Base-by-base conservation (phyloP, 2,888 invertebrate species). In the Coelogynopora nodosa region DNA sequence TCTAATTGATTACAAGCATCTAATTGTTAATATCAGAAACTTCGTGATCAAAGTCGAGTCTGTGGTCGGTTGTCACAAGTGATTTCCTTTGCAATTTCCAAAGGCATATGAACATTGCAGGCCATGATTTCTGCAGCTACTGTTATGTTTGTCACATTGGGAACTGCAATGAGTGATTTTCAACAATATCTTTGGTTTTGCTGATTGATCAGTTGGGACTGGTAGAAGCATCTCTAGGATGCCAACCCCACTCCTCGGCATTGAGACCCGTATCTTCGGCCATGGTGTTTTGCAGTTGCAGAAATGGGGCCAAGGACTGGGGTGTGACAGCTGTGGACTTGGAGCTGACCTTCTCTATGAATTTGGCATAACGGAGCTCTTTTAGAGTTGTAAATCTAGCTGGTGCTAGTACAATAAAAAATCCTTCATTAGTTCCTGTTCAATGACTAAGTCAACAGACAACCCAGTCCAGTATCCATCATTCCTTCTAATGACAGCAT, bases 81-180 rank as follows among this genome's bases (percentile, higher is more conserved):
- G 74, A 74, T 49, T n/a, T 74, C 74, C 10, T 74, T 74, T 74
- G 74, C 74, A 74, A 74, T 74, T 23, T 74, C 74, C 27, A 74
- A 10, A 74, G 74, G 74, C 74, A 74, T 74, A 74, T 74, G 74
- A 74, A 74, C 74, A 74, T 74, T 74, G 74, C 74, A 74, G 74
- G 74, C 74, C 74, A 74, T 74, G 74, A 2, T 74, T 74, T 23
- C 27, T 23, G 74, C 74, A 74, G 23, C 18, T 74, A 74, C 74
- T n/a, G 74, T 74, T 74, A 74, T 23, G 5, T 74, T 74, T 74
- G 74, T 23, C 74, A 74, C 74, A 74, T 26, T 74, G 74, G 74
- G 2, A 74, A 74, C 74, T 74, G 74, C 74, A 74, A 74, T 74
- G 74, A 74, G 23, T 74, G 18, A 74, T 74, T 74, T 74, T 74